Percentiles rank a stretch among this genome's conserved stretches.
phyloP scores from a whole-genome alignment of 2,888 invertebrate genomes.

The Amphipoea oculea region DNA sequence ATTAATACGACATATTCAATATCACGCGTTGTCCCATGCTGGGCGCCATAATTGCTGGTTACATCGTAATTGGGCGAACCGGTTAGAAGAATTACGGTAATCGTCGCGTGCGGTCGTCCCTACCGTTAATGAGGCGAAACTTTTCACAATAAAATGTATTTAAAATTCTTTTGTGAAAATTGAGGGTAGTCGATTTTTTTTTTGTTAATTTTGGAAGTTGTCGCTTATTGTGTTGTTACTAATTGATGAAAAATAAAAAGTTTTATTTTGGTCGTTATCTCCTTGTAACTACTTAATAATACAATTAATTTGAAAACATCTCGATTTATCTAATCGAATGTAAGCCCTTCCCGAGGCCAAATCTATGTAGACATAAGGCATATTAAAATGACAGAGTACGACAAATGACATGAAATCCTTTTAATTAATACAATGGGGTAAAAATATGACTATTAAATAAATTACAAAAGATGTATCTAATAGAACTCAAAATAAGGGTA shows the following conservation, averaged over 20 bases:
- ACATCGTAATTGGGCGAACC: conserved; percentile 73
- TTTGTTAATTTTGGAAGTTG: background rate
- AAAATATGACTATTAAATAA: conserved; percentile 4
- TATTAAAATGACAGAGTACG: conserved; percentile 13
- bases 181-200: conserved; percentile 5
- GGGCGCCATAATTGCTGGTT: conserved; percentile 80
- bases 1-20: conserved; percentile 71
- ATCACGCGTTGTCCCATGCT: conserved; percentile 74
- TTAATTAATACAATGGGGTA: conserved; percentile 25
- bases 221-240: background rate
- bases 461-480: background rate
- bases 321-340: background rate
- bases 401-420: conserved; percentile 23
- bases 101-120: conserved; percentile 64
- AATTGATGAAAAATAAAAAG: background rate
- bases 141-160: conserved; percentile 45
- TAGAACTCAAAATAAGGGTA: conserved; percentile 4
- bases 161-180: conserved; percentile 30
- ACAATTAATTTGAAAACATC: background rate
- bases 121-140: conserved; percentile 64
- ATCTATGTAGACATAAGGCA: background rate
- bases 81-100: conserved; percentile 63
- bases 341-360: background rate
- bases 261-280: background rate
- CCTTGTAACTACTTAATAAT: background rate